Evolutionary conservation across 30 jellyfish, hydroid and myxozoan genomes (phyloP).

Genomic region (Mastigias papua): DNA sequence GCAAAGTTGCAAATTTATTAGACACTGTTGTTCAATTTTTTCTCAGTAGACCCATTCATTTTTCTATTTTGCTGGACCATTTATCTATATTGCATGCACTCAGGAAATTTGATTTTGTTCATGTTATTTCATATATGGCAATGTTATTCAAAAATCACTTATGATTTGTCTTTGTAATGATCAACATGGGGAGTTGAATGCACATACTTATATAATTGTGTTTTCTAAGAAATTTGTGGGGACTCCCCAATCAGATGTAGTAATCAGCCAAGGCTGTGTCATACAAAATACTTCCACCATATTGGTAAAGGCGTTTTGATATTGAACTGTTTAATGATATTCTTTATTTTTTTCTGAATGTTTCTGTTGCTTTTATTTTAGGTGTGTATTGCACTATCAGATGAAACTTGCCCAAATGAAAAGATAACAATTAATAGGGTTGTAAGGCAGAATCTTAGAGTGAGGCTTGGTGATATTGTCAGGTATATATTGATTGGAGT

Average conservation of each 20-base stretch:
- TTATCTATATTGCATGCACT: neutral
- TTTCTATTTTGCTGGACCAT: neutral
- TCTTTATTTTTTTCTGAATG: neutral
- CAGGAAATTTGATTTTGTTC: neutral
- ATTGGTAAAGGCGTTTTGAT: too few relatives aligned
- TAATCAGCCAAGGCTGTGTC: neutral
- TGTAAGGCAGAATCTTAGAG: constrained; percentile 97
- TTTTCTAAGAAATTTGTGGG: neutral
- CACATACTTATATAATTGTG: too few relatives aligned
- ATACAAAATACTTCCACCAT: neutral
- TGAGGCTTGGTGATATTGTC: constrained; percentile 96
- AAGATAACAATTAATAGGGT: constrained; percentile 92
- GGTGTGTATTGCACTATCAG: constrained; percentile 97
- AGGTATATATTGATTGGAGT: constrained; percentile 61
- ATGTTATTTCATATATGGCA: neutral
- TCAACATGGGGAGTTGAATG: too few relatives aligned
- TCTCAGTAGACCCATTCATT: too few relatives aligned
- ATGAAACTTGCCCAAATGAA: constrained; percentile 88
- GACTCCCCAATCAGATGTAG: neutral
- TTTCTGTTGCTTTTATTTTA: neutral
- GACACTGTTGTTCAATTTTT: too few relatives aligned
- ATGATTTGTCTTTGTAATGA: neutral
- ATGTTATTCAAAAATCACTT: neutral
- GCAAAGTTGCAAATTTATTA: too few relatives aligned
- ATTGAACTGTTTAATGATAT: neutral